Conservation (phyloP, 2,888 invertebrate genomes). For the Anticlea derivata region DNA sequence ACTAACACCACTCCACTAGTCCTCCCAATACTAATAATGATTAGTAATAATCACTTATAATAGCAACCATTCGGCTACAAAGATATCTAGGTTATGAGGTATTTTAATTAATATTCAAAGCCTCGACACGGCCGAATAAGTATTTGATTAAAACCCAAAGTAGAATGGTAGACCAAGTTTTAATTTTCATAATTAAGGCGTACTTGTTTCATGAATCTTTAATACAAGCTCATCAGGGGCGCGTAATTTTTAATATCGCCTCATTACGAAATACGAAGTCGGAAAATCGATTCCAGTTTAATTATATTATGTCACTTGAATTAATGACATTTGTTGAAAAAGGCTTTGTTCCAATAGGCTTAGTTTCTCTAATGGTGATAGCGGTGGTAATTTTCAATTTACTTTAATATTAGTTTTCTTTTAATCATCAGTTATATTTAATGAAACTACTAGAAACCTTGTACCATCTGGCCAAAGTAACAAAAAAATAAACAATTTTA, state of each 20-base stretch:
- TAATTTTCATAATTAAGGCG: constrained; percentile 26
- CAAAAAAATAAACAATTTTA: no score
- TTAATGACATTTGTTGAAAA: neutral
- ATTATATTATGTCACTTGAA: constrained; percentile 1
- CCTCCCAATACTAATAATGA: no score
- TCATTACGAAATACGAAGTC: constrained; percentile 14
- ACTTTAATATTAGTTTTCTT: no score
- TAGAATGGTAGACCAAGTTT: constrained; percentile 23
- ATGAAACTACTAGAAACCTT: no score
- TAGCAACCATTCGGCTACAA: no score
- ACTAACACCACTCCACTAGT: no score
- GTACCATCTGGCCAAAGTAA: no score
- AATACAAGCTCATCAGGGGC: constrained; percentile 21
- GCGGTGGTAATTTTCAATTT: no score
- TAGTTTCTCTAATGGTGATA: no score
- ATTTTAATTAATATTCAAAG: constrained; percentile 5
- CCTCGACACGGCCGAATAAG: constrained; percentile 6
- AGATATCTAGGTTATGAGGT: neutral
- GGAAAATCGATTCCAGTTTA: constrained; percentile 13
- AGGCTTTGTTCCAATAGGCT: no score
- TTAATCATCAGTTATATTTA: no score
- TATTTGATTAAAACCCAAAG: constrained; percentile 11
- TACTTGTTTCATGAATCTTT: constrained; percentile 26
- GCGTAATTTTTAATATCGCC: constrained; percentile 20
- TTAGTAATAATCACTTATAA: no score